Base-by-base conservation (phyloP, 2,797 vertebrate species). In the Amphiprion clarkii region DNA sequence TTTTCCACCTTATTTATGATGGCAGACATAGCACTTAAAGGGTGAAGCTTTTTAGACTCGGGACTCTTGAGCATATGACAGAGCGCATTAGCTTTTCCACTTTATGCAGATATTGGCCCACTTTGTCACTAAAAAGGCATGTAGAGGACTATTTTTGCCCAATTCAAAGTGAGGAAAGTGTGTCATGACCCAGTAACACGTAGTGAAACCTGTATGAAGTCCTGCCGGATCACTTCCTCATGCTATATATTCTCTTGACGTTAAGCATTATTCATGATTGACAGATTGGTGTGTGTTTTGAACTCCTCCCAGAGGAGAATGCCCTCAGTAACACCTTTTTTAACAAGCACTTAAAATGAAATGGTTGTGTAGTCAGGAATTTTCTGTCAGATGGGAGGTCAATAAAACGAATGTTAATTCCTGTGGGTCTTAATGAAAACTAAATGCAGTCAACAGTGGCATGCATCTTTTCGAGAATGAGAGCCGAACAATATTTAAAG, bases 51-150 rank as follows among this genome's bases (percentile, higher is more conserved):
- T 88, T 89, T 75, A 86, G 81, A 88, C 78, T 66, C 29, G n/a
- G 73, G 83, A 81, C 78, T 80, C 86, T 85, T 86, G 87, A 89
- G 89, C 83, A 81, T 82, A 89, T 91, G 89, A 92, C 91, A 90
- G 88, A 87, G 80, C 74, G 71, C 80, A 88, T 92, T 91, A 90
- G 86, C 84, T 88, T 89, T 83, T 81, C 82, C 87, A 78, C 83
- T 93, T 88, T 89, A 89, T 92, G 91, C 89, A 91, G 89, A 89
- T 88, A 90, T 83, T 93, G 93, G 90, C 93, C 93, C 91, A 94
- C 87, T 93, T 93, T 92, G 88, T 89, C 79, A 67, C 82, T 86
- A 83, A 85, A 90, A 91, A 78, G 82, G 70, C 79, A 46, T 73
- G 75, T 54, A 66, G 83, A 83, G 86, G 88, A 92, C 90, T 93